Evolutionary conservation across 2,113 vertebrate genomes (phyloP), one percentile per base, ranked within the genome.

Genomic region (Perca fluviatilis): DNA sequence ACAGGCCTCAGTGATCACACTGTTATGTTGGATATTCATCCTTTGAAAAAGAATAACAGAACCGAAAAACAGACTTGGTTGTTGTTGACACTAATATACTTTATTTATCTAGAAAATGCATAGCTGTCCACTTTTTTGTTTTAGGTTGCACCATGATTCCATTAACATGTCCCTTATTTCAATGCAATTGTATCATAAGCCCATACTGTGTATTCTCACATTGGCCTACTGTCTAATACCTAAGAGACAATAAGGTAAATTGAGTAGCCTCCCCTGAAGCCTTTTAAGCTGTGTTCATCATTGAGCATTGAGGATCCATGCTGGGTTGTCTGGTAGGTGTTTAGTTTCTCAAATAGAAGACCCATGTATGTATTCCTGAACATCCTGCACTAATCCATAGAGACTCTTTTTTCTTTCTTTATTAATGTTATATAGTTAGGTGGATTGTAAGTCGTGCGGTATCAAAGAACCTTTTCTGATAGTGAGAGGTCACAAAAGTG

Each of bases 261-360:
- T 43, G 30, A 71, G 57, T 0, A 64, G 50, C 25, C 51, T 64
- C 5, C 11, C 36, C 57, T 69, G 15, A 36, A 30, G 25, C 62
- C n/a, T 19, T 72, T 50, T 77, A 83, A 78, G 36, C 47, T 30
- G 18, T 21, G 11, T 43, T 72, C 33, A 58, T 77, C 67, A 51
- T 25, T 8, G 27, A 51, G 58, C 67, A 51, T 21, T 5, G 27
- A 51, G 58, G 40, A 79, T 64, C 70, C 7, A 40, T 46, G 56
- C 30, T 60, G 21, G 54, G 33, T 46, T 54, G 30, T 18, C 53
- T 0, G 0, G 2, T 18, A 7, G 8, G 2, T 46, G 46, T 62
- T 53, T 7, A n/a, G 14, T 43, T 40, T 57, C 19, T 47, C 25
- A 57, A 70, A 58, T 5, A 51, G n/a, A 66, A 72, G 10, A 33